These are phyloP conservation scores for Drosophila fungiperda DNA, from an alignment of 2,888 invertebrate genomes.

Conservation along the genomic window DNA sequence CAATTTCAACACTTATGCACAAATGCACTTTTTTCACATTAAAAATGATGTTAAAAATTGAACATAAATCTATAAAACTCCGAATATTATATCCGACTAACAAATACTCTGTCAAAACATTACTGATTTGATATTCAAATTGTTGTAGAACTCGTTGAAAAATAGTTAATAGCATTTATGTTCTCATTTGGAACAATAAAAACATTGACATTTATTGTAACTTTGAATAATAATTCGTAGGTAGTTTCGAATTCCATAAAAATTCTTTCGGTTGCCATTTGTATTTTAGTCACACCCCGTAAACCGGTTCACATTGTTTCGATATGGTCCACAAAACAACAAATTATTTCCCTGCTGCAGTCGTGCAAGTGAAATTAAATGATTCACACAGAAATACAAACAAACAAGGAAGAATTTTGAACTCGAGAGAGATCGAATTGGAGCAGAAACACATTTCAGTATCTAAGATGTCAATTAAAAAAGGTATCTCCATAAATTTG, in stretches of 20 bases:
- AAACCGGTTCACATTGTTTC: background rate
- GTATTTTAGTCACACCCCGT: background rate
- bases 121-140: background rate
- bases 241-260: background rate
- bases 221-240: background rate
- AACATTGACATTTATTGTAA: background rate
- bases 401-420: background rate
- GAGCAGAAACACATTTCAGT: background rate
- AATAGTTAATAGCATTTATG: background rate
- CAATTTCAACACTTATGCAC: background rate
- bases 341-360: background rate
- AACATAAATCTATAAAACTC: background rate
- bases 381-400: background rate
- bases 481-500: background rate
- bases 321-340: background rate
- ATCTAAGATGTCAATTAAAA: background rate
- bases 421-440: background rate
- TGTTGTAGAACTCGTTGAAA: background rate
- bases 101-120: background rate
- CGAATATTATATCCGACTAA: background rate
- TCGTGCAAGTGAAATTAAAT: background rate
- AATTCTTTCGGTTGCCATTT: background rate
- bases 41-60: background rate
- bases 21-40: background rate
- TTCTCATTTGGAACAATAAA: background rate